Evolutionary conservation across 2,113 vertebrate genomes (phyloP), one percentile per base, ranked within the genome.

Genomic region (Phoxinus phoxinus): DNA sequence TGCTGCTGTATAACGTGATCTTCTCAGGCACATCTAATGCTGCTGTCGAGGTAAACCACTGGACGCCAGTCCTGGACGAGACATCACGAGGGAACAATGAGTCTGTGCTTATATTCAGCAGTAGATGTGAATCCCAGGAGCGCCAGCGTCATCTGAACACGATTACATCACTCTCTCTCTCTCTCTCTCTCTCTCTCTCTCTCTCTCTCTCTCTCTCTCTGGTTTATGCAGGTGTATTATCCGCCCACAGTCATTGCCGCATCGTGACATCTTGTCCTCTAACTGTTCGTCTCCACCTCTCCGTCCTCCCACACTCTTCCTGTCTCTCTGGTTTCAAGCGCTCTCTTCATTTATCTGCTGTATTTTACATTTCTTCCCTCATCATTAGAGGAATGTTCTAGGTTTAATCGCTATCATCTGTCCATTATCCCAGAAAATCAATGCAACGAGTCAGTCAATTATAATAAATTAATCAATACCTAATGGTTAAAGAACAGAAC

Each of bases 161-260:
- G 11, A 21, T 71, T 71, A 71, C 32, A 71, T 71, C 65, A 35
- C 46, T 48, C 46, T 48, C 46, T 15, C 46, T 48, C 48, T 46
- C 44, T 46, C 44, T 51, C 48, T 51, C 15, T 51, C 13, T 44
- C 41, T 44, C 41, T 44, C 41, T 44, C 41, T 44, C 63, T 65
- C 27, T 65, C 65, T 69, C 58, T 59, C 77, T 85, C 83, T 80
- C 84, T 46, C 41, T 75, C 27, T 80, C 58, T 23, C 73, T 13
- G 69, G 44, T 63, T 75, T 25, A n/a, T n/a, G n/a, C n/a, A n/a
- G n/a, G n/a, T n/a, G n/a, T n/a, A 81, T 80, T 73, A 65, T 75
- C 85, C 79, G 5, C 85, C 80, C 74, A 78, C 59, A 27, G 35
- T 58, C 48, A 58, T 35, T 88, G 65, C 46, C 27, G 56, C 81